phyloP scores from a whole-genome alignment of 2,797 vertebrate genomes.

The Tenualosa ilisha region DNA sequence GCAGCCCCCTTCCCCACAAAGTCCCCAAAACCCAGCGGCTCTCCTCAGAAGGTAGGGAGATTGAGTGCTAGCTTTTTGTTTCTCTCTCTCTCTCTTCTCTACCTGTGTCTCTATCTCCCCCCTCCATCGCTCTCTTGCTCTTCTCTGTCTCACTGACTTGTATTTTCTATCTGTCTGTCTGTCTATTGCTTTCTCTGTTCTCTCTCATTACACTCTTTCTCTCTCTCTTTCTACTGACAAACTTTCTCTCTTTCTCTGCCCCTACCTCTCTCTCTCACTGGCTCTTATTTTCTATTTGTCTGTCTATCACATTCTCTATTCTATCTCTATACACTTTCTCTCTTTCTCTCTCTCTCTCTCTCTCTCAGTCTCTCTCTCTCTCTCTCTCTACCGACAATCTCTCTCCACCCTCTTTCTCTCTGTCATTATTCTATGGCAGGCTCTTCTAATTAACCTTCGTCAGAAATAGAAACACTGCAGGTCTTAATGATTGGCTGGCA shows the following conservation, averaged over 20 bases:
- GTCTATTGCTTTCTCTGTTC: neutral
- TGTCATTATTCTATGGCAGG: neutral
- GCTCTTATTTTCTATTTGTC: neutral
- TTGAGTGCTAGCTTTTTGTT: neutral
- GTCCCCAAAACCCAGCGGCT: slow-evolving; percentile 80
- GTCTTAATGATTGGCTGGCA: slow-evolving; percentile 9
- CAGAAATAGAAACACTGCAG: slow-evolving; percentile 14
- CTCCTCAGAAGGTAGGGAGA: slow-evolving; percentile 78
- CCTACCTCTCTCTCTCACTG: neutral
- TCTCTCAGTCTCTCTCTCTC: neutral
- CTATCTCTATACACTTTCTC: neutral
- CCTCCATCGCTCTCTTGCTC: no score
- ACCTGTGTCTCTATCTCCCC: neutral
- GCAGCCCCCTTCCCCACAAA: slow-evolving; percentile 80
- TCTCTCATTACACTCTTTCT: neutral
- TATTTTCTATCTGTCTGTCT: no score
- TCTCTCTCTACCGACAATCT: neutral
- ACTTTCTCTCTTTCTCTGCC: neutral
- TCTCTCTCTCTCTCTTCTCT: neutral
- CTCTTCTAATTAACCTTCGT: slow-evolving; percentile 16
- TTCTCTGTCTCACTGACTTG: neutral
- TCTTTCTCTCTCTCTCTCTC: neutral
- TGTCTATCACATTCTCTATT: neutral
- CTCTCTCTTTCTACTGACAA: neutral
- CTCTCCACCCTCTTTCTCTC: neutral